These are phyloP conservation scores for Tetramorium simillimum DNA, from an alignment of 1,140 invertebrate species.

Conservation along the genomic window DNA sequence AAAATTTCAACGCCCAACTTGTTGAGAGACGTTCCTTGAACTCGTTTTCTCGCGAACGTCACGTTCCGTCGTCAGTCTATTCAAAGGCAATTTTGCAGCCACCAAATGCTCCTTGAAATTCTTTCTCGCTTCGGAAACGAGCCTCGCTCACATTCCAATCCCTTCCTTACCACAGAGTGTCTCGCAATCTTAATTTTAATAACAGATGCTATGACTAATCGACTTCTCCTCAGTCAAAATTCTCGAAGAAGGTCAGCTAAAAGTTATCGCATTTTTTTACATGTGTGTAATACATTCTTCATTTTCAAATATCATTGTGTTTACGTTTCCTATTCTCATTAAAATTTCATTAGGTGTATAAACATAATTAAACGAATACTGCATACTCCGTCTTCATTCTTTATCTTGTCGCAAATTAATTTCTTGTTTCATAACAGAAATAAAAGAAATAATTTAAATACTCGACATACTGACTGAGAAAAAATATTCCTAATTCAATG, in stretches of 20 bases:
- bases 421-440: not conserved
- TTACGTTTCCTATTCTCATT: conserved; percentile 5
- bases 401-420: not conserved
- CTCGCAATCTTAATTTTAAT: conserved; percentile 2
- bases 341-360: conserved; percentile 14
- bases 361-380: not conserved
- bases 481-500: not conserved
- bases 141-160: not conserved
- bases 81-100: conserved; percentile 24
- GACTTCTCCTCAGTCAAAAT: not conserved
- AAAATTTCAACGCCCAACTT: conserved; percentile 13
- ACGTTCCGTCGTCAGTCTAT: conserved; percentile 24
- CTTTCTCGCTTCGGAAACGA: not conserved
- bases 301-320: not conserved
- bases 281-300: not conserved
- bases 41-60: conserved; percentile 28
- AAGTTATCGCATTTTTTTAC: not conserved
- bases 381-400: not conserved
- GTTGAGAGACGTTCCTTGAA: conserved; percentile 17
- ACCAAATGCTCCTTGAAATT: conserved; percentile 2
- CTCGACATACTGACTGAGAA: not conserved
- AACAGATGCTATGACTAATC: not conserved
- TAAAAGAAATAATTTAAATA: not conserved
- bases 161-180: not conserved
- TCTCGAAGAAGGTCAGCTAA: not conserved